These are phyloP conservation scores for Enteromius unitaeniatus DNA, from an alignment of 2,797 vertebrate species.

Conservation along the genomic window DNA sequence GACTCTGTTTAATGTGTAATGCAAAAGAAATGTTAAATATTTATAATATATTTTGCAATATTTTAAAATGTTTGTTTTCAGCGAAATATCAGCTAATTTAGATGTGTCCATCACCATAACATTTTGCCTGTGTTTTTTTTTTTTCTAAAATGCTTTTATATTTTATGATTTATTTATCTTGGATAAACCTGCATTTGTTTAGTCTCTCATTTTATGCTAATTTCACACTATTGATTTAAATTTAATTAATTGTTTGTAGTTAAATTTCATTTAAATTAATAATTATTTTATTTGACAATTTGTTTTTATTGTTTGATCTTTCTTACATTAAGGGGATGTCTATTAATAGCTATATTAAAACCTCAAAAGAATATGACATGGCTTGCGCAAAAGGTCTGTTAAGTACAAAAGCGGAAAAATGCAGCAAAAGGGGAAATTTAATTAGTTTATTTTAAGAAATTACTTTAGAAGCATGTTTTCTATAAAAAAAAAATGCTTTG, in stretches of 20 bases:
- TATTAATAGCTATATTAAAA: not conserved
- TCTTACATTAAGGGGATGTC: not conserved
- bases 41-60: constrained; percentile 5
- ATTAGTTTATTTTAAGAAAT: not conserved
- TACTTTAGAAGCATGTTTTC: not conserved
- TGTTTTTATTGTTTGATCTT: not conserved
- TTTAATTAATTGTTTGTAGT: no score
- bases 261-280: no score
- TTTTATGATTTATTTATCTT: not conserved
- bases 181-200: not conserved
- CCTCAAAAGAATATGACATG: not conserved
- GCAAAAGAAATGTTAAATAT: not conserved
- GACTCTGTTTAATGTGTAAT: not conserved
- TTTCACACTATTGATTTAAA: no score
- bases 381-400: not conserved
- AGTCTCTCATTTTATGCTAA: not conserved
- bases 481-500: not conserved
- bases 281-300: no score
- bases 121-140: not conserved
- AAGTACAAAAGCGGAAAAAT: not conserved
- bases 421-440: not conserved
- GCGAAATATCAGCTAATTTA: not conserved
- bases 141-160: not conserved
- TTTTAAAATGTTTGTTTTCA: constrained; percentile 15
- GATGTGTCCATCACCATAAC: not conserved